Base-by-base conservation (phyloP, 2,888 invertebrate species). In the Nemoura dubitans region DNA sequence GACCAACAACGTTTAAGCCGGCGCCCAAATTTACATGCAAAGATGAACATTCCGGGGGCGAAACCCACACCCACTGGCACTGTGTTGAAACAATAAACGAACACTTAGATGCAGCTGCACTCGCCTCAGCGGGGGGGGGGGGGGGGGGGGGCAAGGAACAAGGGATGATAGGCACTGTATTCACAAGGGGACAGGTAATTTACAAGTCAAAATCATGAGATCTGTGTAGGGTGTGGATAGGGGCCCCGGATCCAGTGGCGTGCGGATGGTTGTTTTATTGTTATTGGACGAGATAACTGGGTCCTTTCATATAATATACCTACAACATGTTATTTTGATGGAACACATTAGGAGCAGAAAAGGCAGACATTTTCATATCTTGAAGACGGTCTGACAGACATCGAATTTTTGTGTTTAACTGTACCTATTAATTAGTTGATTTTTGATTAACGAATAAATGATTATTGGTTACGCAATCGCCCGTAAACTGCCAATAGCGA, bases 141-240 rank as follows among this genome's bases (percentile, higher is more conserved):
- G 59, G 59, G 21, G 3, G 10, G 14, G 14, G 21, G 2, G 6
- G 1, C 21, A 59, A 59, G 59, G 21, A 59, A 59, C 59, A 59
- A 59, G 59, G 59, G 59, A 59, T 59, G 59, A 59, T 59, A 59
- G 59, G 81, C 28, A 81, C 2, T 81, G 81, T n/a, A n/a, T n/a
- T 30, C 81, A 5, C 30, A 30, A n/a, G 28, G 83, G 84, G 84
- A 84, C 59, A 59, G 59, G 84, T 76, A 84, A 84, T 84, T 84
- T 84, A 84, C 84, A 84, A 84, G 84, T 84, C 84, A 76, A 84
- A 84, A 84, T 84, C 84, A 59, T 84, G 84, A 30, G 83, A 83
- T 76, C 28, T 26, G 59, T 16, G 59, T 26, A 21, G 81, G 81
- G 81, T 26, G 30, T n/a, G 3, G 6, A 21, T 29, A 16, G 81